Evolutionary conservation across 2,888 invertebrate species (phyloP), one percentile per base, ranked within the genome.

Genomic region (Halocaridina rubra): DNA sequence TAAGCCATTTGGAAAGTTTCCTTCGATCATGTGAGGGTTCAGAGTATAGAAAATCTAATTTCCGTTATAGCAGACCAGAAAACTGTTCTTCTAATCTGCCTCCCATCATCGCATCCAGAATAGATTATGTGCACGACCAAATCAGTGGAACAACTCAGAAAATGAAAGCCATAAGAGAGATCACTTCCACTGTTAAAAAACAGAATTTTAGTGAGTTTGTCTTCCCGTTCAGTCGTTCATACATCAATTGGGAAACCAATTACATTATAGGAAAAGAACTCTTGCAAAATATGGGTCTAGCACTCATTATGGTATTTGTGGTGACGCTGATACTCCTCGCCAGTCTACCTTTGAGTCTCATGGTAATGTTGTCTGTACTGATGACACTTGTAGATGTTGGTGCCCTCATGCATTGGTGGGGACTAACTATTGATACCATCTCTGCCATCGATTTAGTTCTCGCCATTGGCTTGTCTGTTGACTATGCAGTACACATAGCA

Each of bases 381-480:
- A 91, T 95, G 88, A 95, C 95, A 0, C 92, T 96, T 91, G 92
- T 93, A 59, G 90, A 90, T 82, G 82, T 80, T 2, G 82, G 80
- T 3, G 87, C 78, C 61, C 61, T 77, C 57, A 85, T 87, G 87
- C 71, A 94, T 90, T 93, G 94, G 88, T 96, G 95, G 96, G 95
- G 94, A 3, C 92, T 96, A 90, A 95, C 96, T 2, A 94, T 96
- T 59, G 96, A 96, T 90, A 93, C 95, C 77, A 95, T 95, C 10
- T 95, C 96, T 77, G 95, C 95, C 90, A 95, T 96, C 81, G 95
- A 94, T 32, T 91, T 96, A 13, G 95, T 96, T 89, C 92, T 96
- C 39, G 95, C 95, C 2, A 94, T 96, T 86, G 96, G 96, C 76
- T 92, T 96, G 77, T 95, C 96, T 89, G 95, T 96, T 0, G 96